Conservation (phyloP, 1,140 invertebrate genomes). For the Plutomurus gul region DNA sequence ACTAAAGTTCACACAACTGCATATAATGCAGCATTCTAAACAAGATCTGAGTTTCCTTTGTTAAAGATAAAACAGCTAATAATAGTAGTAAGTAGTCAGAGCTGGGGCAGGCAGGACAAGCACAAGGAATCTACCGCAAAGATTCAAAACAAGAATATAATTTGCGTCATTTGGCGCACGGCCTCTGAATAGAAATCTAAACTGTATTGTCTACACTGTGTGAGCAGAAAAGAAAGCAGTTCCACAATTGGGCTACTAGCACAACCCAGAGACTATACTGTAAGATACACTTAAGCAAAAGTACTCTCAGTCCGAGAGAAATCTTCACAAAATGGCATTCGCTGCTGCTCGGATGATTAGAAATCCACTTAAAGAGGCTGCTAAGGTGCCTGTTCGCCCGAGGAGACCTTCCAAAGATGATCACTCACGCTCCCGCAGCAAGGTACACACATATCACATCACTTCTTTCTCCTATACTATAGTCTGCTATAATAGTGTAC, state of each 20-base stretch:
- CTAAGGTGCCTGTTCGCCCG: conserved; percentile 59
- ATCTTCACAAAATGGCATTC: conserved; percentile 70
- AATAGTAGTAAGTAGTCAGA: too few relatives aligned
- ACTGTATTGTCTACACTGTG: conserved; percentile 14
- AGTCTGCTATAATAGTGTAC: too few relatives aligned
- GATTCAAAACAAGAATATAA: conserved; percentile 19
- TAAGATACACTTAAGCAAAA: neutral
- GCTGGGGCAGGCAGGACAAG: too few relatives aligned
- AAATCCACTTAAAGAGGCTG: conserved; percentile 64
- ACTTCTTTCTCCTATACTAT: neutral
- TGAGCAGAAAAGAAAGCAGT: conserved; percentile 19
- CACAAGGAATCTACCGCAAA: too few relatives aligned
- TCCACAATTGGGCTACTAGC: neutral
- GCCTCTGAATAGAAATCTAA: neutral
- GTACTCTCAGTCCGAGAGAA: conserved; percentile 10
- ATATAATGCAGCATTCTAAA: too few relatives aligned
- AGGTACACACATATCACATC: conserved; percentile 66
- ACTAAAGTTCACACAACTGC: too few relatives aligned
- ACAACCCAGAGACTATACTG: neutral
- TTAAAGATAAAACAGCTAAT: neutral
- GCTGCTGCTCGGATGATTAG: conserved; percentile 79
- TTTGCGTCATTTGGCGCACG: neutral
- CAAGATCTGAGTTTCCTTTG: too few relatives aligned
- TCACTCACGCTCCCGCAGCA: conserved; percentile 74
- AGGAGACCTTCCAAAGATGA: conserved; percentile 78